These are phyloP conservation scores for Canis aureus DNA, from an alignment of 2,113 vertebrate genomes.

Conservation along the genomic window DNA sequence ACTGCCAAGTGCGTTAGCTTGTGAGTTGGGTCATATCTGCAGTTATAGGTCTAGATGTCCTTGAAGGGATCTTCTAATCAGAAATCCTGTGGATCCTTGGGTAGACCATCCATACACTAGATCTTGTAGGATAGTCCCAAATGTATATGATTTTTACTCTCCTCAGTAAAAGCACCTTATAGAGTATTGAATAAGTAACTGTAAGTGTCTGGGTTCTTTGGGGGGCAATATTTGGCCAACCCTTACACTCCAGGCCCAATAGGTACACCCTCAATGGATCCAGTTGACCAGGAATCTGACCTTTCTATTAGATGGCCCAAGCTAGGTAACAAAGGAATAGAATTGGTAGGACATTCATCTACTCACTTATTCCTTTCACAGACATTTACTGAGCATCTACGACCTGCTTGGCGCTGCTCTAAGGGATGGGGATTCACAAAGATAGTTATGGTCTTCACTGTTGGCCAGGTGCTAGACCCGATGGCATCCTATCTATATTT, in stretches of 20 bases:
- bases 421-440: neutral
- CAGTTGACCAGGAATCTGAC: neutral
- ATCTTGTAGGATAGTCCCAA: neutral
- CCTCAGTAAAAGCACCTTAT: neutral
- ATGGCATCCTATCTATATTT: neutral
- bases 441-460: neutral
- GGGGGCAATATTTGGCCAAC: neutral
- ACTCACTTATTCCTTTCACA: neutral
- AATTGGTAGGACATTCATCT: neutral
- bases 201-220: neutral
- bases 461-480: neutral
- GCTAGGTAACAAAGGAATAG: neutral
- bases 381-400: neutral
- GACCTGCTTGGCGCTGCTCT: neutral
- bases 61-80: neutral
- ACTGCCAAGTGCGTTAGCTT: neutral
- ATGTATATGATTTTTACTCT: neutral
- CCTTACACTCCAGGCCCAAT: neutral
- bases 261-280: fast-evolving
- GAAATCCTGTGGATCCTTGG: neutral
- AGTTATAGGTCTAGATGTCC: neutral
- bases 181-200: neutral
- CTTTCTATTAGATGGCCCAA: neutral
- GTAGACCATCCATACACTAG: neutral
- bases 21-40: neutral